These are phyloP conservation scores for Stegophylla sp. DNA, from an alignment of 2,888 invertebrate genomes.

Conservation along the genomic window DNA sequence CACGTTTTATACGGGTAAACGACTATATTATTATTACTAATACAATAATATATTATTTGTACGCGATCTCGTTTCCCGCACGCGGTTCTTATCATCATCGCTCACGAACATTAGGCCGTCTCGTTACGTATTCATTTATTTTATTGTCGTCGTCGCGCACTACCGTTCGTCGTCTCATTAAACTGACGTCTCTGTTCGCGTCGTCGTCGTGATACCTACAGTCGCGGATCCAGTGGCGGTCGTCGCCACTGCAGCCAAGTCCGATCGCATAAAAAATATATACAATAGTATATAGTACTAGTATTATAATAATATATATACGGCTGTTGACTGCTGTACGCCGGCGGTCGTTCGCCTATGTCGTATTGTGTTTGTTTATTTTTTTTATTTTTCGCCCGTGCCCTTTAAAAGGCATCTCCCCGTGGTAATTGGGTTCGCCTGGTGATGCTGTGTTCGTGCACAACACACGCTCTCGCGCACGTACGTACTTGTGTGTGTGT, in stretches of 20 bases:
- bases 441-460: constrained; percentile 11
- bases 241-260: background rate
- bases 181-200: constrained; percentile 52
- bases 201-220: no score
- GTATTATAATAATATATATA: background rate
- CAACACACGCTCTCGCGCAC: background rate
- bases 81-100: constrained; percentile 33
- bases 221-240: no score
- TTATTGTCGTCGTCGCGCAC: constrained; percentile 42
- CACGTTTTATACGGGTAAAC: background rate
- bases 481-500: background rate
- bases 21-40: no score
- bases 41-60: background rate
- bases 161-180: constrained; percentile 50
- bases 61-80: constrained; percentile 11
- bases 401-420: constrained; percentile 44
- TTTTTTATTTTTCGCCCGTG: constrained; percentile 44
- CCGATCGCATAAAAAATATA: constrained; percentile 1
- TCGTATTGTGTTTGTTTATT: background rate
- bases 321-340: background rate
- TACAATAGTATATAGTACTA: background rate
- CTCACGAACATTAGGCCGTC: constrained; percentile 28
- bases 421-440: constrained; percentile 44
- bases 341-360: background rate
- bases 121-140: constrained; percentile 57